These are phyloP conservation scores for Fissipunctia ypsillon DNA, from an alignment of 2,888 invertebrate species.

Conservation along the genomic window DNA sequence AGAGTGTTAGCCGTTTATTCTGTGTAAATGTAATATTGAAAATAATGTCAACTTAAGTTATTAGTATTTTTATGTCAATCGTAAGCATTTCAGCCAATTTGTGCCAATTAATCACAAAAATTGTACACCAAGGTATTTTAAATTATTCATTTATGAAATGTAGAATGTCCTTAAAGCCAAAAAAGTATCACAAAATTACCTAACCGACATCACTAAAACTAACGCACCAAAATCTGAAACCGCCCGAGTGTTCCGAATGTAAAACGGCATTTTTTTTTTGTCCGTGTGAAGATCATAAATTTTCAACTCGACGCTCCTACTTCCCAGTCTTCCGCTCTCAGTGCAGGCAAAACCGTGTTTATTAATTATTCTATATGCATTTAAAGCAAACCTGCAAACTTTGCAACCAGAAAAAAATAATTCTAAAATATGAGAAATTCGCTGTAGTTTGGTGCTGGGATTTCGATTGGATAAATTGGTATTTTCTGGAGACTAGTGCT, in stretches of 20 bases:
- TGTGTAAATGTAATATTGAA: not conserved
- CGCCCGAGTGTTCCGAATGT: constrained; percentile 9
- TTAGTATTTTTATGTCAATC: not conserved
- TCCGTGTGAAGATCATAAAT: constrained; percentile 54
- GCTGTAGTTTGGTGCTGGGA: not conserved
- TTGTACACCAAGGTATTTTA: too few species aligned
- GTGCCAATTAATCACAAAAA: not conserved
- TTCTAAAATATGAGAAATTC: constrained; percentile 44
- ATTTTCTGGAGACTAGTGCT: not conserved
- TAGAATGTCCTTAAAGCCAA: not conserved
- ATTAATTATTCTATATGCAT: constrained; percentile 67
- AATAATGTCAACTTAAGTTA: not conserved
- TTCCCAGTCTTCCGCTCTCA: constrained; percentile 46
- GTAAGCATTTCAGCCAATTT: too few species aligned
- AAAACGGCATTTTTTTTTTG: constrained; percentile 41
- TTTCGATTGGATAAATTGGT: constrained; percentile 1
- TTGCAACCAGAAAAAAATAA: constrained; percentile 46
- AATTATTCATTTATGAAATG: not conserved
- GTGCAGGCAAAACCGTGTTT: constrained; percentile 53
- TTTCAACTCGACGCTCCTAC: constrained; percentile 55
- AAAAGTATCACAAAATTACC: not conserved
- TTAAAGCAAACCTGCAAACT: constrained; percentile 61
- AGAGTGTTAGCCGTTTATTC: not conserved
- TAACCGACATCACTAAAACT: constrained; percentile 18
- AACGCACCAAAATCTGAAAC: constrained; percentile 36